These are phyloP conservation scores for Rhodophaea formosa DNA, from an alignment of 2,888 invertebrate genomes.

Conservation along the genomic window DNA sequence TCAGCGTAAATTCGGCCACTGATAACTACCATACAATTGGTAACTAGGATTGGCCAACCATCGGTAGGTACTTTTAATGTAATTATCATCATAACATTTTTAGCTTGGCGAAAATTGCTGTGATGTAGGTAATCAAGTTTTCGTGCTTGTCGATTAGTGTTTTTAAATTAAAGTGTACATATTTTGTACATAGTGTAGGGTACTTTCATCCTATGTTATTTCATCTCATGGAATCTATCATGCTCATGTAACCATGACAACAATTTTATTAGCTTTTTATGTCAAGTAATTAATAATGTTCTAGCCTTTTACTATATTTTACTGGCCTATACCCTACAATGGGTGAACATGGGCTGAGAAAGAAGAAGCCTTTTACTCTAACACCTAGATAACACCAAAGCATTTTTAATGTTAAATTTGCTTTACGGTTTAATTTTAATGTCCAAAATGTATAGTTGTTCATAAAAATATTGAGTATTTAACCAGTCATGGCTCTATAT, in stretches of 20 bases:
- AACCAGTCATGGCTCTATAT: no score
- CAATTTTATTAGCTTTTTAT: not conserved
- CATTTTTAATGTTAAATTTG: no score
- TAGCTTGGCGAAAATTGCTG: conserved; percentile 13
- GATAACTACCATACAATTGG: not conserved
- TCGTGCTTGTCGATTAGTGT: not conserved
- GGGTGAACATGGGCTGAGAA: no score
- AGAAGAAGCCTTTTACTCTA: no score
- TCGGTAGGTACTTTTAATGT: not conserved
- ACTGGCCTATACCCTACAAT: no score
- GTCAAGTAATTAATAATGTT: not conserved
- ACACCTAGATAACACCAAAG: no score
- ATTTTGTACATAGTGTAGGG: conserved; percentile 6
- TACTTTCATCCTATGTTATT: not conserved
- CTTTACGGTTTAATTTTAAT: no score
- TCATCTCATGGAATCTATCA: not conserved
- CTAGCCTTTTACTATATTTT: no score
- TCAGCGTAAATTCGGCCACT: not conserved
- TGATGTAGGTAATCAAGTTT: not conserved
- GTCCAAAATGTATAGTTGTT: no score
- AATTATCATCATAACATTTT: conserved; percentile 1
- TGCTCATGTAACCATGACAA: conserved; percentile 12
- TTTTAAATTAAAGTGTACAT: conserved; percentile 2
- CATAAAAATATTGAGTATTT: no score
- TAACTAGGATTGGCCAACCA: not conserved